Evolutionary conservation across 2,888 invertebrate species (phyloP).

Genomic region (Rhyacophila evoluta): DNA sequence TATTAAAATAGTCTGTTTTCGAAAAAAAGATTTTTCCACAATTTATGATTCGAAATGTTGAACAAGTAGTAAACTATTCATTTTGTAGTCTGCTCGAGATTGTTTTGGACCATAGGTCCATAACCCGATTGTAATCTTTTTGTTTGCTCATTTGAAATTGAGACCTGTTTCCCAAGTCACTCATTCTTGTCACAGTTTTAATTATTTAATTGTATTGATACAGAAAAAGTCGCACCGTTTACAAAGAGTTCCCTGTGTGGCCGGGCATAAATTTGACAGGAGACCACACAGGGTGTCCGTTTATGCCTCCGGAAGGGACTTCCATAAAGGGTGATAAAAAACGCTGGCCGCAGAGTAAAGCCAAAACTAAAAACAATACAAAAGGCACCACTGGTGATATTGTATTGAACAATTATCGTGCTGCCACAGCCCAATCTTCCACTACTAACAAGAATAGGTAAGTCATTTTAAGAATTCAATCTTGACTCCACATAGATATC

Average conservation of each 20-base stretch:
- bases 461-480: no score
- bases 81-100: no score
- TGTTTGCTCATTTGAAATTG: no score
- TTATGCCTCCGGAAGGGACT: constrained; percentile 40
- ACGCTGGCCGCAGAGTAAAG: not conserved
- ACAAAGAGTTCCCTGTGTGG: constrained; percentile 75
- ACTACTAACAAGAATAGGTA: constrained; percentile 5
- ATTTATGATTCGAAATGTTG: no score
- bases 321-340: not conserved
- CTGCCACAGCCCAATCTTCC: not conserved
- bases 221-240: constrained; percentile 73
- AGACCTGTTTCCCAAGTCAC: no score
- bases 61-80: no score
- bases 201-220: not conserved
- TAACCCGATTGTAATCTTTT: no score
- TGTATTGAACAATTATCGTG: not conserved
- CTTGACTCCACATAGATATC: no score
- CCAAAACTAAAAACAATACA: not conserved
- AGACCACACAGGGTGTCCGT: constrained; percentile 58
- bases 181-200: no score
- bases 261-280: constrained; percentile 66
- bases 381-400: not conserved
- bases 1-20: no score
- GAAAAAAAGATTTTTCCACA: no score
- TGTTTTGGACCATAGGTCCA: no score